Evolutionary conservation across 2,113 vertebrate species (phyloP).

Genomic region (Ctenomys sociabilis): DNA sequence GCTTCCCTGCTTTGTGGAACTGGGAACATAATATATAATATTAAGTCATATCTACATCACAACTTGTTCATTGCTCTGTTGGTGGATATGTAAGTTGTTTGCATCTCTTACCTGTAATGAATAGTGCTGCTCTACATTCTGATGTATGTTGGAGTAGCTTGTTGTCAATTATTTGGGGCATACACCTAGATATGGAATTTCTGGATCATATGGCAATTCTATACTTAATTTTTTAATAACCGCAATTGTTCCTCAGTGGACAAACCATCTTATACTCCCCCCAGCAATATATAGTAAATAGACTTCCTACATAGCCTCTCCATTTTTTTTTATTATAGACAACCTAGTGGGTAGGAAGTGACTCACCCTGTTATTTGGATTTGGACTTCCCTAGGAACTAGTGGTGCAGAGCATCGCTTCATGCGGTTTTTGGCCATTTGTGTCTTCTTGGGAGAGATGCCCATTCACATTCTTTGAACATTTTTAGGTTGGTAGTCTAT

Average conservation of each 20-base stretch:
- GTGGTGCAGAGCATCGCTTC: not conserved
- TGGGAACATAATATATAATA: too few species aligned
- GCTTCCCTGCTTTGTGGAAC: not conserved
- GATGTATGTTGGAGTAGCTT: not conserved
- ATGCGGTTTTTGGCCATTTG: not conserved
- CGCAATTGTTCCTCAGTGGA: not conserved
- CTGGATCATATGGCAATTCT: not conserved
- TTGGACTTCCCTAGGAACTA: not conserved
- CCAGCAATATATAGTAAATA: not conserved
- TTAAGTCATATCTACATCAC: not conserved
- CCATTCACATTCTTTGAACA: not conserved
- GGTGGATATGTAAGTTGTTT: not conserved
- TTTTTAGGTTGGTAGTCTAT: not conserved
- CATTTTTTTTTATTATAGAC: not conserved
- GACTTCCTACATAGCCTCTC: not conserved
- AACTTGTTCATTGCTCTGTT: not conserved
- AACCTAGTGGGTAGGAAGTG: not conserved
- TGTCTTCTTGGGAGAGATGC: not conserved
- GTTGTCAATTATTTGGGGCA: not conserved
- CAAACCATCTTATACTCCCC: not conserved
- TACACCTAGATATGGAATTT: constrained; percentile 15
- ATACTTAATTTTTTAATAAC: not conserved
- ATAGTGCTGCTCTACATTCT: not conserved
- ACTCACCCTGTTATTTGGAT: not conserved
- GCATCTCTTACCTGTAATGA: not conserved